phyloP scores from a whole-genome alignment of 2,888 invertebrate genomes.

The Bombylius discolor region DNA sequence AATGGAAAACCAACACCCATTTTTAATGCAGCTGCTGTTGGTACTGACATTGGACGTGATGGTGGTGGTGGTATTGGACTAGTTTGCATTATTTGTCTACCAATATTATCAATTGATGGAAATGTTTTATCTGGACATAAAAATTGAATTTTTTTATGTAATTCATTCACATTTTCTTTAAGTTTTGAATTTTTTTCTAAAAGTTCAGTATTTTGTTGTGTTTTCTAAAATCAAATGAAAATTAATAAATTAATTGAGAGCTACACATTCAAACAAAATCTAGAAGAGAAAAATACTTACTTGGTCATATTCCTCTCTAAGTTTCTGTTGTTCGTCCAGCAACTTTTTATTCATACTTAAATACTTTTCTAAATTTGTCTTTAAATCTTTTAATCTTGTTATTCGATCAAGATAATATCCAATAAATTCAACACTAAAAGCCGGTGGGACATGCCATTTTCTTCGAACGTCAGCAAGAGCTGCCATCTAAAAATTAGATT shows the following conservation, averaged over 20 bases:
- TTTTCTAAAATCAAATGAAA: slow-evolving; percentile 26
- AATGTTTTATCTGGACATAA: slow-evolving; percentile 47
- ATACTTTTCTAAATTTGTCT: slow-evolving; percentile 60
- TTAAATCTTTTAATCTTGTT: slow-evolving; percentile 63
- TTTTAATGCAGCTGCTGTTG: slow-evolving; percentile 71
- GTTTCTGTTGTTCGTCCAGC: slow-evolving; percentile 60
- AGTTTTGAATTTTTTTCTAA: slow-evolving; percentile 45
- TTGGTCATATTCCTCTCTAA: slow-evolving; percentile 66
- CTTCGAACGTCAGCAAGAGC: slow-evolving; percentile 75
- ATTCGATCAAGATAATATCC: slow-evolving; percentile 87
- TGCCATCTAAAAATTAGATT: slow-evolving; percentile 39
- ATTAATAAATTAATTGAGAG: slow-evolving; percentile 1
- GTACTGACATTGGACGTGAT: slow-evolving; percentile 57
- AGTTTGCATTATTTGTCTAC: slow-evolving; percentile 31
- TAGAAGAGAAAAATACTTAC: slow-evolving; percentile 31
- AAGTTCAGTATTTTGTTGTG: slow-evolving; percentile 52
- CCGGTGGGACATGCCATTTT: slow-evolving; percentile 89
- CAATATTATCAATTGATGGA: slow-evolving; percentile 46
- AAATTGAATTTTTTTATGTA: slow-evolving; percentile 47
- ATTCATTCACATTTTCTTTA: slow-evolving; percentile 47
- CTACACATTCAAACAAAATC: background rate
- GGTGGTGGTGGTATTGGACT: slow-evolving; percentile 24
- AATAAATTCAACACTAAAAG: slow-evolving; percentile 88
- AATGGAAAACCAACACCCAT: slow-evolving; percentile 78
- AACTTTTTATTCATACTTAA: slow-evolving; percentile 60